phyloP scores from a whole-genome alignment of 2,888 invertebrate genomes.

The Beris morrisii region DNA sequence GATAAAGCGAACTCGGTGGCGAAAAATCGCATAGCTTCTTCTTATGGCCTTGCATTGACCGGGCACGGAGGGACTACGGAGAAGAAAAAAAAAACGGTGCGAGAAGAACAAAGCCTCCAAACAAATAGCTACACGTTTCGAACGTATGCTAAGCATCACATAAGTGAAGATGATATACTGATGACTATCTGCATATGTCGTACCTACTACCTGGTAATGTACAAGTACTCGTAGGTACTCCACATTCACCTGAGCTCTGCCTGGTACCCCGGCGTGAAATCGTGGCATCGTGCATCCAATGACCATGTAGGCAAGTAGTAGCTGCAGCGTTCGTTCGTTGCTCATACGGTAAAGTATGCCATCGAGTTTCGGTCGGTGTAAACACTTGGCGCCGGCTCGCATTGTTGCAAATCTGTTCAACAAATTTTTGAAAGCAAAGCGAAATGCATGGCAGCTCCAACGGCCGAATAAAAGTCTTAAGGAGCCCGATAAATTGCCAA shows the following conservation, averaged over 20 bases:
- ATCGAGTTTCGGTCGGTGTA: slow-evolving; percentile 21
- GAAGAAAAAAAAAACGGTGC: background rate
- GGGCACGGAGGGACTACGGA: background rate
- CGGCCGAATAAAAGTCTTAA: too few species aligned
- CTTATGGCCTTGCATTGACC: too few species aligned
- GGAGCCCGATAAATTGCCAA: too few species aligned
- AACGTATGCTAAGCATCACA: background rate
- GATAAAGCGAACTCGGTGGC: too few species aligned
- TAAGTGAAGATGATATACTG: background rate
- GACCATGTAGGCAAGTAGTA: slow-evolving; percentile 2
- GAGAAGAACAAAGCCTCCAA: slow-evolving; percentile 10
- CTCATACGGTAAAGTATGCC: slow-evolving; percentile 15
- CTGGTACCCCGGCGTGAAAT: slow-evolving; percentile 4
- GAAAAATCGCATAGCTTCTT: too few species aligned
- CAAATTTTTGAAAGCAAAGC: slow-evolving; percentile 5
- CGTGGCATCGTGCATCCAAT: slow-evolving; percentile 1
- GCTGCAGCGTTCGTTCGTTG: background rate
- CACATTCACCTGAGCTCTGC: too few species aligned
- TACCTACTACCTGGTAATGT: background rate
- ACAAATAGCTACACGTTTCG: slow-evolving; percentile 19
- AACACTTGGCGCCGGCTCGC: slow-evolving; percentile 22
- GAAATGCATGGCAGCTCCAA: background rate
- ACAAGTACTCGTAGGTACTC: slow-evolving; percentile 1
- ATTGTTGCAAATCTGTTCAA: slow-evolving; percentile 6
- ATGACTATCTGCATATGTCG: too few species aligned